Evolutionary conservation across 92 coral and sea anemone genomes (phyloP).

Genomic region (Ricordea florida): DNA sequence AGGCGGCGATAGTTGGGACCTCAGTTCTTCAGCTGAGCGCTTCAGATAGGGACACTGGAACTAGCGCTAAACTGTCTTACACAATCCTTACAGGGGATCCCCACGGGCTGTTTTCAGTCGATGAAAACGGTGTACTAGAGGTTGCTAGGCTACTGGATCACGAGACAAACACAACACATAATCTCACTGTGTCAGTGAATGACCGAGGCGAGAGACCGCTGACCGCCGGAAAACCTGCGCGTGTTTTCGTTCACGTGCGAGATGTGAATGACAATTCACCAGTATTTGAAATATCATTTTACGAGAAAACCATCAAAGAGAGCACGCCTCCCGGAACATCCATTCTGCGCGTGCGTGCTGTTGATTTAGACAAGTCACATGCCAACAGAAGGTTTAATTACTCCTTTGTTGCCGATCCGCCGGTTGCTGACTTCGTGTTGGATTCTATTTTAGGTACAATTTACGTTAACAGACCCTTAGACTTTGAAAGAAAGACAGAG

Average conservation of each 20-base stretch:
- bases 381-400: constrained; percentile 17
- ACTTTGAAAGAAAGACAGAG: constrained; percentile 23
- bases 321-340: constrained; percentile 11
- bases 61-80: constrained; percentile 34
- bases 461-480: constrained; percentile 17
- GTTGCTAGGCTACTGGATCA: constrained; percentile 26
- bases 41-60: constrained; percentile 45
- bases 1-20: constrained; percentile 30
- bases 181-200: constrained; percentile 31
- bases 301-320: constrained; percentile 42
- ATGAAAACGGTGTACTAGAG: constrained; percentile 24
- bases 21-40: constrained; percentile 37
- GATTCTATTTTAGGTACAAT: constrained; percentile 44
- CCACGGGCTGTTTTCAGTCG: constrained; percentile 20
- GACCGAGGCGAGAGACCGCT: constrained; percentile 47
- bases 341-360: constrained; percentile 52
- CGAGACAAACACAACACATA: constrained; percentile 16
- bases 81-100: constrained; percentile 41
- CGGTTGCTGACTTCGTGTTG: constrained; percentile 1
- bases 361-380: constrained; percentile 14
- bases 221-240: constrained; percentile 1
- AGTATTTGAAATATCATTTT: constrained; percentile 46
- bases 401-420: constrained; percentile 4
- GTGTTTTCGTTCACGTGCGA: constrained; percentile 3
- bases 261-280: constrained; percentile 58